Conservation (phyloP, 2,888 invertebrate species). For the Unio pictorum region DNA sequence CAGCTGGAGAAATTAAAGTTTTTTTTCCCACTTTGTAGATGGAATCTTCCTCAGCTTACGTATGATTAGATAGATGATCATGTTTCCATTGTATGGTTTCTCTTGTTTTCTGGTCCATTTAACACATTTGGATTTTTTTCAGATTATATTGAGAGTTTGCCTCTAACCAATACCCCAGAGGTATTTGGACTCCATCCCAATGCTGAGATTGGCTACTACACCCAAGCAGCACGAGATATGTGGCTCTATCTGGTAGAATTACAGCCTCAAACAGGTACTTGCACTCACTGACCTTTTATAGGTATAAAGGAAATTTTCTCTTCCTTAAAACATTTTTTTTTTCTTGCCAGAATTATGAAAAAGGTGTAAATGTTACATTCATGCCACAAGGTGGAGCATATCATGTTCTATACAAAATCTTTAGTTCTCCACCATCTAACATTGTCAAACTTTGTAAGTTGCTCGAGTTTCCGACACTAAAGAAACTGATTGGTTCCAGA, state of each 20-base stretch:
- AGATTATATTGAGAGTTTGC: conserved; percentile 86
- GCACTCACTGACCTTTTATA: neutral
- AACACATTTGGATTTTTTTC: conserved; percentile 22
- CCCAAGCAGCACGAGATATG: conserved; percentile 87
- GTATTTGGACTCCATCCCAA: conserved; percentile 95
- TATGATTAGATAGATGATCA: no score
- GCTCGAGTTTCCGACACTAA: no score
- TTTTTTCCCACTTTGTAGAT: no score
- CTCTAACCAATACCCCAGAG: conserved; percentile 88
- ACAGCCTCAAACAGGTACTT: conserved; percentile 89
- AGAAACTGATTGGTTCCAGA: no score
- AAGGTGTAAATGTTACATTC: neutral
- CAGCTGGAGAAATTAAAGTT: no score
- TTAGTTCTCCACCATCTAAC: no score
- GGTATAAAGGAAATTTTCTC: neutral
- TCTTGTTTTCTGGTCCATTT: neutral
- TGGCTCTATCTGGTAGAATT: conserved; percentile 89
- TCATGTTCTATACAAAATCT: no score
- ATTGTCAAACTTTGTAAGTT: no score
- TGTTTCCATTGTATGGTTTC: no score
- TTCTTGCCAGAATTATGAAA: neutral
- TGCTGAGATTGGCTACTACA: conserved; percentile 95
- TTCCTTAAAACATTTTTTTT: neutral
- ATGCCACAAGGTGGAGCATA: no score
- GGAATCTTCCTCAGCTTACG: no score